Conservation (phyloP, 1,140 invertebrate genomes). For the Nixonia krombeini region DNA sequence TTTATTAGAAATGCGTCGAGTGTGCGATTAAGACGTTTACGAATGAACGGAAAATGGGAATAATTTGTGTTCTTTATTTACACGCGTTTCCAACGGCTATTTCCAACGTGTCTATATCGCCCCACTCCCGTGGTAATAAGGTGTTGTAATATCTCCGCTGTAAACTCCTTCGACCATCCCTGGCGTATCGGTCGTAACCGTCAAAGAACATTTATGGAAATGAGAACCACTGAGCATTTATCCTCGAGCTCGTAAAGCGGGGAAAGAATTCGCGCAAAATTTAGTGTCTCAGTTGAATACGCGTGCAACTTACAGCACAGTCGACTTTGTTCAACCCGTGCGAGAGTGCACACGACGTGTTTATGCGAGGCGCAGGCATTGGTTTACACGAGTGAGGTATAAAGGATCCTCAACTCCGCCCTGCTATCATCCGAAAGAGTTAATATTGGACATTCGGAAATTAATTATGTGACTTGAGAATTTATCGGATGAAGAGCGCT, state of each 20-base stretch:
- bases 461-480: conserved; percentile 17
- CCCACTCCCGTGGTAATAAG: no score
- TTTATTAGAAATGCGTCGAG: no score
- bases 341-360: conserved; percentile 24
- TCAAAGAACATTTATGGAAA: no score
- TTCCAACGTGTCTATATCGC: no score
- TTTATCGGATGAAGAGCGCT: conserved; percentile 8
- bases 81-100: no score
- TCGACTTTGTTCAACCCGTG: conserved; percentile 36
- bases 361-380: conserved; percentile 17
- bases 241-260: conserved; percentile 39
- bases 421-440: neutral
- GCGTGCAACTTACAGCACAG: conserved; percentile 23
- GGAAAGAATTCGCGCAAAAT: conserved; percentile 49
- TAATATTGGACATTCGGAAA: conserved; percentile 16
- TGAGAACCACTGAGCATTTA: conserved; percentile 45
- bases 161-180: no score
- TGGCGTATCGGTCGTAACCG: no score
- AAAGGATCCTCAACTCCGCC: conserved; percentile 23
- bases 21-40: no score
- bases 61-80: no score
- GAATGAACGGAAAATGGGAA: no score
- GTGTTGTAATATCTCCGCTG: no score
- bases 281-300: conserved; percentile 46
- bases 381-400: conserved; percentile 27